A percentile compares a stretch with the other conserved stretches of the same genome.
Evolutionary conservation across 2,888 invertebrate species (phyloP).

Genomic region (Tolmerus cingulatus): DNA sequence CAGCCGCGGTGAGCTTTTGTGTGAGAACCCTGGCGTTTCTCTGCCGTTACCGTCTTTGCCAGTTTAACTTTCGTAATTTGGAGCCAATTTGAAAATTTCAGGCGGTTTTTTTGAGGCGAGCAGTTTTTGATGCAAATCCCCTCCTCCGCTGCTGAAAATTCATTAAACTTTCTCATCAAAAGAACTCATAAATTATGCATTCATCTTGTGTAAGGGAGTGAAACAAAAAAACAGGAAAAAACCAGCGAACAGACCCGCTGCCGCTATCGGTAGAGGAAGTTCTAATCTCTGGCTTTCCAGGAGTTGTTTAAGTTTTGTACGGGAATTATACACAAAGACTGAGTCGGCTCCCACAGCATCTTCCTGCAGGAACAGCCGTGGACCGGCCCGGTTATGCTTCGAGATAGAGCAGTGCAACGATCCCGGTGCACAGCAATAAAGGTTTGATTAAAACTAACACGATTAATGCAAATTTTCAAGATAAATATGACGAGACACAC

Average conservation of each 20-base stretch:
- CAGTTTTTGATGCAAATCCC: constrained; percentile 32
- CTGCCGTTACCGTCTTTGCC: background rate
- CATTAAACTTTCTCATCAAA: constrained; percentile 34
- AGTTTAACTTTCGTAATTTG: constrained; percentile 22
- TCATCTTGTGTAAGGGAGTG: constrained; percentile 14
- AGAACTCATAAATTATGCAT: constrained; percentile 28
- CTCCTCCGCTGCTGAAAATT: constrained; percentile 14
- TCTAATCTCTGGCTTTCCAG: constrained; percentile 35
- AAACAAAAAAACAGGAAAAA: background rate
- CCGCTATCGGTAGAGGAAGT: constrained; percentile 11
- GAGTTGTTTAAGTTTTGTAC: constrained; percentile 30
- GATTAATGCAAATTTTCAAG: constrained; percentile 36
- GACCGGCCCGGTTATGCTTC: background rate
- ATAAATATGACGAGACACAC: constrained; percentile 14
- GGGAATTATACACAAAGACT: constrained; percentile 13
- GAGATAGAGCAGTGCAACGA: background rate
- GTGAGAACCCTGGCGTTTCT: background rate
- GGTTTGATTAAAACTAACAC: constrained; percentile 36
- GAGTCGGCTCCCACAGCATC: background rate
- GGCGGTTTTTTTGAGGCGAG: background rate
- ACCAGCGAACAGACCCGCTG: background rate
- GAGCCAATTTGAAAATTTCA: background rate
- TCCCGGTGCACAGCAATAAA: constrained; percentile 16
- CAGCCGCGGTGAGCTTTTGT: background rate
- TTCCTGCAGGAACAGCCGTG: background rate